Evolutionary conservation across 2,113 vertebrate species (phyloP).

Genomic region (Fregetta grallaria): DNA sequence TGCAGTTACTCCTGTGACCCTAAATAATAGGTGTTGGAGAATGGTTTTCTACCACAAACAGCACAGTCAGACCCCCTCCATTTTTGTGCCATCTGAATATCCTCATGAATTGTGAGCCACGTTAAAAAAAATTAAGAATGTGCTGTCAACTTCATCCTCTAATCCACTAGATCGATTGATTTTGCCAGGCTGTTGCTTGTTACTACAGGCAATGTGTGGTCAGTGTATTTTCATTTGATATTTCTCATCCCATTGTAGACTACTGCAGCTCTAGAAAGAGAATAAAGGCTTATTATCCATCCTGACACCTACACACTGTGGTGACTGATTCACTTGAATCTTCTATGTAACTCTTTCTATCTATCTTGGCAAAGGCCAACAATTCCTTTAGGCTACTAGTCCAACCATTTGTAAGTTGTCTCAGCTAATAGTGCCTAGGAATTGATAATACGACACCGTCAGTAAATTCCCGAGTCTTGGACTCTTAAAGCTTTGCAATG

Average conservation of each 20-base stretch:
- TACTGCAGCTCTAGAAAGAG: neutral
- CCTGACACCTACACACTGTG: neutral
- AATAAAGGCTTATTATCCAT: neutral
- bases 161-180: neutral
- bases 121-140: neutral
- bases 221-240: neutral
- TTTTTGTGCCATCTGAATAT: neutral
- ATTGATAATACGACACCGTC: neutral
- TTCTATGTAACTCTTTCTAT: neutral
- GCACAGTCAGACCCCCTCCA: neutral
- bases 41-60: neutral
- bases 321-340: neutral
- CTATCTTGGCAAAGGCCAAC: slow-evolving; percentile 41
- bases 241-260: neutral
- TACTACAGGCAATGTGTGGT: neutral
- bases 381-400: slow-evolving; percentile 20
- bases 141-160: slow-evolving; percentile 1
- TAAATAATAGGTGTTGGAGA: neutral
- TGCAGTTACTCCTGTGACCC: neutral
- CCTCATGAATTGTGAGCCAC: neutral
- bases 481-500: neutral
- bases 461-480: neutral
- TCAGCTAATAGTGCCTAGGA: neutral
- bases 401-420: slow-evolving; percentile 20
- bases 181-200: neutral